Conservation (phyloP, 1,140 invertebrate genomes). For the Paraescarpia echinospica region DNA sequence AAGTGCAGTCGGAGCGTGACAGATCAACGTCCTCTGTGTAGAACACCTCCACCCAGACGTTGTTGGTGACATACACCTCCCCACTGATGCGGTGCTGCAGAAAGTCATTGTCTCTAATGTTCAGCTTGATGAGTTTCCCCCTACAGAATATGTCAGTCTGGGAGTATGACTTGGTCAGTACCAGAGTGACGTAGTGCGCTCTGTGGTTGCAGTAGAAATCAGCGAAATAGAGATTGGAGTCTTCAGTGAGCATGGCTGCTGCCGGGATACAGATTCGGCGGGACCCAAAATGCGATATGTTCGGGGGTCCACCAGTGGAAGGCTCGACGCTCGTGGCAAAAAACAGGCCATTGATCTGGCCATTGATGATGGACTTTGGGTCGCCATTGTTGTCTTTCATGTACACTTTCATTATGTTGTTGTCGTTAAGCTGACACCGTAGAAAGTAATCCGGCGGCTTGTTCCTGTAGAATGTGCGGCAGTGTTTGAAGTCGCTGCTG, state of each 20-base stretch:
- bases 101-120: constrained; percentile 17
- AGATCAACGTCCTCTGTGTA: constrained; percentile 5
- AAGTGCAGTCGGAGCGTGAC: neutral
- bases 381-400: constrained; percentile 26
- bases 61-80: neutral
- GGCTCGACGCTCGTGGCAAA: constrained; percentile 9
- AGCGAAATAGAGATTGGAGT: constrained; percentile 24
- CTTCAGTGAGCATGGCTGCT: neutral
- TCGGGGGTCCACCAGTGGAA: neutral
- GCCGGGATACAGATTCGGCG: neutral
- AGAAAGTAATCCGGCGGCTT: neutral
- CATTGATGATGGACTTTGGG: constrained; percentile 22
- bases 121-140: neutral
- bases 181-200: constrained; percentile 24
- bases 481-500: neutral
- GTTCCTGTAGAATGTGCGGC: neutral
- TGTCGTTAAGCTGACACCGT: neutral
- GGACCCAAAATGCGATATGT: constrained; percentile 20
- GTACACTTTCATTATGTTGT: neutral
- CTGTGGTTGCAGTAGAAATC: constrained; percentile 27
- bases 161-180: constrained; percentile 12
- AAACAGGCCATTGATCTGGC: constrained; percentile 14
- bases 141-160: constrained; percentile 21
- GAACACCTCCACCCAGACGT: constrained; percentile 8
- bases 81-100: neutral